Conservation (phyloP, 2,797 vertebrate species). For the Chiloscyllium punctatum region DNA sequence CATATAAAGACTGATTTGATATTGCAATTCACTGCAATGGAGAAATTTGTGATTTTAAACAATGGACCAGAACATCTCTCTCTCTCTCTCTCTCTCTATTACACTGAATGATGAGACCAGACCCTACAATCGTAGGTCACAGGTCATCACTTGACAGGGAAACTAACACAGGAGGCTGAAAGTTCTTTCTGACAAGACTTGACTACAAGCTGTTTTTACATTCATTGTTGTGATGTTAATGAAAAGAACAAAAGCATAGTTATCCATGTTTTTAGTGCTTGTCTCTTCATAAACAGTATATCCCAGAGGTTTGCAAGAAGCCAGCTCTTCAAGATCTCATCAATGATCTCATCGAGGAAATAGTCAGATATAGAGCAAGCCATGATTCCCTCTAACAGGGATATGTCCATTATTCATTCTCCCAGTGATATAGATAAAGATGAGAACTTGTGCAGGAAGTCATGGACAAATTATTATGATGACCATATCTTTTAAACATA, state of each 20-base stretch:
- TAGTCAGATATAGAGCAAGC: neutral
- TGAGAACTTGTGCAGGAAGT: neutral
- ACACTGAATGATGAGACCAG: neutral
- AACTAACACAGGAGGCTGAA: neutral
- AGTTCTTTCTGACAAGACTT: neutral
- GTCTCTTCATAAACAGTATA: neutral
- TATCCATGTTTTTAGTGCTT: neutral
- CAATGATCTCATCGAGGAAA: neutral
- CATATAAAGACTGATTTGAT: neutral
- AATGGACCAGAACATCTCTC: neutral
- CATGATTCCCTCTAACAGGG: neutral
- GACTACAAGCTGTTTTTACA: neutral
- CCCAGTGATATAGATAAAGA: neutral
- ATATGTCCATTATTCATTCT: neutral
- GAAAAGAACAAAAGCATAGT: neutral
- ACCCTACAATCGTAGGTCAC: too few species aligned
- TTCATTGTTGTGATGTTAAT: neutral
- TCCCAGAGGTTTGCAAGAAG: neutral
- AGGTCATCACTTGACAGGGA: neutral
- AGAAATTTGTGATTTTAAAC: neutral
- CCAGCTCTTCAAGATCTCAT: neutral
- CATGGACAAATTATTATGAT: too few species aligned
- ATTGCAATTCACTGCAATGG: neutral
- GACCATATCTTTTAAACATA: too few species aligned
- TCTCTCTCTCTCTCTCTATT: neutral